phyloP scores from a whole-genome alignment of 2,797 vertebrate genomes.

The Antrozous pallidus region DNA sequence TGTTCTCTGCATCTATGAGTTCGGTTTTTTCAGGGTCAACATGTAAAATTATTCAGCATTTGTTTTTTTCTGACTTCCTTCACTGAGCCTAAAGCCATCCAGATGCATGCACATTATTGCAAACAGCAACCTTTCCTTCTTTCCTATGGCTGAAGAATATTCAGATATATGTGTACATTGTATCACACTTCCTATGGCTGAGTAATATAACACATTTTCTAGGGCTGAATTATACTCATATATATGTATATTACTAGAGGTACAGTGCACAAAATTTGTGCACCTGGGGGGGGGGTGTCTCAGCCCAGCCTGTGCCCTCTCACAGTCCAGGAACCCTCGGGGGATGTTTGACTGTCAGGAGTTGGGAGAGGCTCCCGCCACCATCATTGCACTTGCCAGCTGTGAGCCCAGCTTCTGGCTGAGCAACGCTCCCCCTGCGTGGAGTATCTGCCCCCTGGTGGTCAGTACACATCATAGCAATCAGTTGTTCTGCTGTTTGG shows the following conservation, averaged over 20 bases:
- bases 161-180: neutral
- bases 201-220: neutral
- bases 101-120: neutral
- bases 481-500: fast-evolving
- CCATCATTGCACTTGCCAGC: too few relatives aligned
- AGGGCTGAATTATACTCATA: neutral
- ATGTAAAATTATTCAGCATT: neutral
- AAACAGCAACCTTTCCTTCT: neutral
- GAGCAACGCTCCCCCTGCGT: too few relatives aligned
- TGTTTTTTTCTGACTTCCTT: neutral
- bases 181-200: neutral
- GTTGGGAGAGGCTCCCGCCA: too few relatives aligned
- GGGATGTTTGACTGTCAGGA: too few relatives aligned
- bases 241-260: neutral
- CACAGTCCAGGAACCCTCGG: too few relatives aligned
- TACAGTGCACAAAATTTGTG: too few relatives aligned
- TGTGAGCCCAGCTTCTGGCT: too few relatives aligned
- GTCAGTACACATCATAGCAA: too few relatives aligned
- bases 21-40: neutral
- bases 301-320: too few relatives aligned
- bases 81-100: neutral
- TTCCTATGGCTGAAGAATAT: neutral
- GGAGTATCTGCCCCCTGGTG: too few relatives aligned
- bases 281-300: too few relatives aligned
- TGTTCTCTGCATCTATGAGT: neutral